Evolutionary conservation across 2,888 invertebrate genomes (phyloP).

Genomic region (Crepidodera aurea): DNA sequence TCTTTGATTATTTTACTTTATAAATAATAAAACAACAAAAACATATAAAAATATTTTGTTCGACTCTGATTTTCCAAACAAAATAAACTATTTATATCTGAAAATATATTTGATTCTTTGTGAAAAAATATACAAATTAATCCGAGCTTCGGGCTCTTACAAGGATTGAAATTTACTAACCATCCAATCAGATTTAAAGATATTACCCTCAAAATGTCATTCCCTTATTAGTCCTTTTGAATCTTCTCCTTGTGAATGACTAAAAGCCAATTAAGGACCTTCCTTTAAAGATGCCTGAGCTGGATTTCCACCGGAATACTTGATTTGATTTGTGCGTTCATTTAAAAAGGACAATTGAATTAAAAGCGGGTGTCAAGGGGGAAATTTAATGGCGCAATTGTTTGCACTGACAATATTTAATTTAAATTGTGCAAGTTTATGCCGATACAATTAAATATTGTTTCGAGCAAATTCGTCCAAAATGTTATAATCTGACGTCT

Average conservation of each 20-base stretch:
- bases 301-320: slow-evolving; percentile 4
- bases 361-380: not conserved
- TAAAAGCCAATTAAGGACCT: slow-evolving; percentile 10
- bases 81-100: too few relatives aligned
- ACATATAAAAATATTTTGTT: too few relatives aligned
- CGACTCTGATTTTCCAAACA: too few relatives aligned
- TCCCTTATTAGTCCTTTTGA: slow-evolving; percentile 1
- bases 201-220: not conserved
- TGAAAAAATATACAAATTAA: not conserved
- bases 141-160: not conserved
- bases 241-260: not conserved
- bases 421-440: too few relatives aligned
- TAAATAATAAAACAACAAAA: too few relatives aligned
- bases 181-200: not conserved
- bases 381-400: too few relatives aligned
- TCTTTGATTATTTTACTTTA: too few relatives aligned
- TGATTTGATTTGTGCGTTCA: slow-evolving; percentile 4
- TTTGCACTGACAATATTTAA: too few relatives aligned
- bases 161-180: slow-evolving; percentile 4
- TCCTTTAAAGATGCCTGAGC: not conserved
- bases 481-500: too few relatives aligned
- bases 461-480: too few relatives aligned
- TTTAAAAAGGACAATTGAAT: slow-evolving; percentile 4
- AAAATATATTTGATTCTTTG: not conserved
- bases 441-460: too few relatives aligned